Evolutionary conservation across 35 echinoderm and acorn worm species (phyloP).

Genomic region (Diadema setosum): DNA sequence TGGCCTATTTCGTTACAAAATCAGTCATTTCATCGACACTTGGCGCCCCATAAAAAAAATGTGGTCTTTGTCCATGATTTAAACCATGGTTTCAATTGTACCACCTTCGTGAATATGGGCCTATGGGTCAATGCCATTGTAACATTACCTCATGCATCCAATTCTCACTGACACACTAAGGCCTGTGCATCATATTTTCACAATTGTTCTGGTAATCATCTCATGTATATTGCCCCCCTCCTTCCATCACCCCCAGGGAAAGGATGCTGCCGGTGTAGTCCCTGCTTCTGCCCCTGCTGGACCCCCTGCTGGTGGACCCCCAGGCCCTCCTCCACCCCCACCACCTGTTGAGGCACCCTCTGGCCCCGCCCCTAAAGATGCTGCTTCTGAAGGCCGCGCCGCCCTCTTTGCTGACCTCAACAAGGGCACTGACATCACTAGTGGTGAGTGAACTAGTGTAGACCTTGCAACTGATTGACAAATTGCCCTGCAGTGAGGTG

Average conservation of each 20-base stretch:
- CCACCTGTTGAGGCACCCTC: not conserved
- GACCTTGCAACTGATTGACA: no score
- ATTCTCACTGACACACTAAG: not conserved
- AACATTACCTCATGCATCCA: no score
- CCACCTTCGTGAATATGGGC: no score
- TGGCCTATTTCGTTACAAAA: no score
- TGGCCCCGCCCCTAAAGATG: not conserved
- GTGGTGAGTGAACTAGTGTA: conserved; percentile 52
- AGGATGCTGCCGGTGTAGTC: conserved; percentile 18
- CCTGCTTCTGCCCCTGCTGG: conserved; percentile 33
- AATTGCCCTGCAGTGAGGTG: no score
- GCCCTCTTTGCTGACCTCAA: conserved; percentile 75
- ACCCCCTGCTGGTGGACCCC: conserved; percentile 36
- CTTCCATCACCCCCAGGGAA: conserved; percentile 33
- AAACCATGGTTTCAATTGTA: no score
- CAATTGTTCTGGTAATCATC: no score
- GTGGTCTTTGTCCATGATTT: no score
- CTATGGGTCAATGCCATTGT: no score
- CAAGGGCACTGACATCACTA: conserved; percentile 55
- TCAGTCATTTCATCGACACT: no score
- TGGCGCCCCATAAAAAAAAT: no score
- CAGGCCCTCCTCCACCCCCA: conserved; percentile 50
- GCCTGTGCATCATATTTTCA: no score
- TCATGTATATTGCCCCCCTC: not conserved
- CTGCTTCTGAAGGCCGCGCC: not conserved